These are phyloP conservation scores for Eupithecia dodoneata DNA, from an alignment of 2,888 invertebrate species.

Conservation along the genomic window DNA sequence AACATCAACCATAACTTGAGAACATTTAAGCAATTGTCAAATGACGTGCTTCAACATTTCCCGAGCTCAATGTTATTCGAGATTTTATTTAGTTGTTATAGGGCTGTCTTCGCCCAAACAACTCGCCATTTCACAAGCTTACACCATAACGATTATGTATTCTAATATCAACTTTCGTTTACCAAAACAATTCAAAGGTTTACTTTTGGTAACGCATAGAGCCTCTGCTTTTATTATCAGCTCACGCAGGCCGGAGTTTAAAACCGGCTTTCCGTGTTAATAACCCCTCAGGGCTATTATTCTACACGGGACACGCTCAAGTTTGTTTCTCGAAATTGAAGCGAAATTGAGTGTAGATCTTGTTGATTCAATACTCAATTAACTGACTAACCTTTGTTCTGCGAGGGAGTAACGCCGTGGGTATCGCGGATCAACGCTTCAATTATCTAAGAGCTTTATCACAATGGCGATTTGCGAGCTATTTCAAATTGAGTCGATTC, in stretches of 20 bases:
- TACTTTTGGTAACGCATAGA: background rate
- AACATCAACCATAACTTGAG: background rate
- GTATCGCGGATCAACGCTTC: background rate
- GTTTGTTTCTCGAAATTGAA: slow-evolving; percentile 22
- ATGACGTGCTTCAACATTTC: too few relatives aligned
- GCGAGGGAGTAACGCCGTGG: background rate
- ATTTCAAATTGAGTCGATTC: too few relatives aligned
- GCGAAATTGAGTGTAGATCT: slow-evolving; percentile 3
- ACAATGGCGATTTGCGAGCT: too few relatives aligned
- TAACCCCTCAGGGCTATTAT: slow-evolving; percentile 1
- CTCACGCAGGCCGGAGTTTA: background rate
- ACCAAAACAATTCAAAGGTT: background rate
- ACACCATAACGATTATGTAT: background rate
- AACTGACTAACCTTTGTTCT: slow-evolving; percentile 15
- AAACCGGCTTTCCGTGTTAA: slow-evolving; percentile 1
- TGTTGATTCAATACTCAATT: slow-evolving; percentile 20
- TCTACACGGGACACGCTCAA: slow-evolving; percentile 10
- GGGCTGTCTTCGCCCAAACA: too few relatives aligned
- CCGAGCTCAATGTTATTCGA: background rate
- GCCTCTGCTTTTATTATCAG: background rate
- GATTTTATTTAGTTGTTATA: background rate
- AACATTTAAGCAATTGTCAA: background rate
- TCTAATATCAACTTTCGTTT: background rate
- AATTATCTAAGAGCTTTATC: background rate
- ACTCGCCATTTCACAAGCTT: background rate